Evolutionary conservation across 2,797 vertebrate genomes (phyloP), one percentile per base, ranked within the genome.

Genomic region (Iguana delicatissima): DNA sequence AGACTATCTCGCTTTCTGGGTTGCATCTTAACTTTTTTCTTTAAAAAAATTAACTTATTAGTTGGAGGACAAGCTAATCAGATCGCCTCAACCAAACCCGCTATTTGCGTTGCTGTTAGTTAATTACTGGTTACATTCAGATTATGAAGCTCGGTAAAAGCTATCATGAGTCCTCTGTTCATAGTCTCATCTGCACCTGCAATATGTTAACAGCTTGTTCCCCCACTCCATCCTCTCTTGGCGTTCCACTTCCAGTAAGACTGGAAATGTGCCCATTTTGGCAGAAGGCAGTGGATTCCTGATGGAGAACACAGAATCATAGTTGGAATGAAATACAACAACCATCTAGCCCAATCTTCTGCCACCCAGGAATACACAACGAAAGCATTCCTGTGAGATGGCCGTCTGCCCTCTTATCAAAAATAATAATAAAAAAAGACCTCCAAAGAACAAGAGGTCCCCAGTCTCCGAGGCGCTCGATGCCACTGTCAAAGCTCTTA

Each of bases 21-120:
- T 52, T 52, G 52, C 52, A 8, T 52, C 52, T 52, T 52, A 52
- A 52, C 10, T 52, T 52, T 46, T 46, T 46, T 46, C 42, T 46
- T 52, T 52, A 52, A 52, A 52, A 52, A 52, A 8, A 10, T 52
- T 52, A 52, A 88, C 94, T 95, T 89, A 95, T 96, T 94, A 94
- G 52, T 86, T 93, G 81, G 89, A 95, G 94, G 92, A 72, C 52
- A 86, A 87, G 57, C 7, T 90, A 92, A 89, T 95, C 88, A 91
- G 87, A 93, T 91, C 46, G 87, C 88, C 10, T 52, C 52, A 52
- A 52, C 73, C 42, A 82, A 18, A 67, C 46, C 29, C 38, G 59
- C 83, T 84, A 52, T 93, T 93, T 57, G 91, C 84, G 80, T 84
- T 26, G 52, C 86, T 82, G 29, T 93, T 76, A n/a, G 72, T 46